phyloP scores from a whole-genome alignment of 2,888 invertebrate species.

The Watsonalla binaria region DNA sequence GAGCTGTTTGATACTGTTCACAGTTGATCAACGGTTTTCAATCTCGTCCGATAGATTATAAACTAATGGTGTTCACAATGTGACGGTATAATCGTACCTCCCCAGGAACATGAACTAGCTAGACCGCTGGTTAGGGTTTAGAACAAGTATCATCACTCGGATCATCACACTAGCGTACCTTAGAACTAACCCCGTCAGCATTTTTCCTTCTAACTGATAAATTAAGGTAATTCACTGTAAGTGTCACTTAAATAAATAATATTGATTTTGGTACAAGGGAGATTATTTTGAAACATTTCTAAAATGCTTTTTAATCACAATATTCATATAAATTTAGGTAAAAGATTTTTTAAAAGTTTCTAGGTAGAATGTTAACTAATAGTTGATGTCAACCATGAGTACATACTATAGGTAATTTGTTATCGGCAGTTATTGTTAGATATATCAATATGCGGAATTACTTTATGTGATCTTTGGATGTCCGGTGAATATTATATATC shows the following conservation, averaged over 20 bases:
- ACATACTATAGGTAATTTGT: conserved; percentile 66
- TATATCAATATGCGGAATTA: conserved; percentile 62
- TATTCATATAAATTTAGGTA: conserved; percentile 51
- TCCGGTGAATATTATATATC: conserved; percentile 54
- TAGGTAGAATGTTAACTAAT: conserved; percentile 62
- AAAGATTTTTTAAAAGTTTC: conserved; percentile 45
- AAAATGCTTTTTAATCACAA: conserved; percentile 67
- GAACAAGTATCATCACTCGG: conserved; percentile 27
- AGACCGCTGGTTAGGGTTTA: neutral
- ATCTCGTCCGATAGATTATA: no score
- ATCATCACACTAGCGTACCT: conserved; percentile 31
- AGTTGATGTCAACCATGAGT: conserved; percentile 51
- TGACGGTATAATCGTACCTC: no score
- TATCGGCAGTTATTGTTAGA: conserved; percentile 66
- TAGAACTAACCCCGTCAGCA: conserved; percentile 35
- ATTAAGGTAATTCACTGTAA: conserved; percentile 46
- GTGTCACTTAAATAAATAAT: conserved; percentile 56
- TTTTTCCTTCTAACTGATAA: conserved; percentile 28
- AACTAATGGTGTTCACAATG: no score
- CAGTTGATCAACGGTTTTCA: no score
- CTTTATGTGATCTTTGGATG: conserved; percentile 60
- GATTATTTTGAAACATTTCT: conserved; percentile 64
- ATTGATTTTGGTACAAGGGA: conserved; percentile 65
- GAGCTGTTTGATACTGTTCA: no score
- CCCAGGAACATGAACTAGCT: no score